Conservation (phyloP, 92 coral and sea anemone species). For the Heteractis magnifica region DNA sequence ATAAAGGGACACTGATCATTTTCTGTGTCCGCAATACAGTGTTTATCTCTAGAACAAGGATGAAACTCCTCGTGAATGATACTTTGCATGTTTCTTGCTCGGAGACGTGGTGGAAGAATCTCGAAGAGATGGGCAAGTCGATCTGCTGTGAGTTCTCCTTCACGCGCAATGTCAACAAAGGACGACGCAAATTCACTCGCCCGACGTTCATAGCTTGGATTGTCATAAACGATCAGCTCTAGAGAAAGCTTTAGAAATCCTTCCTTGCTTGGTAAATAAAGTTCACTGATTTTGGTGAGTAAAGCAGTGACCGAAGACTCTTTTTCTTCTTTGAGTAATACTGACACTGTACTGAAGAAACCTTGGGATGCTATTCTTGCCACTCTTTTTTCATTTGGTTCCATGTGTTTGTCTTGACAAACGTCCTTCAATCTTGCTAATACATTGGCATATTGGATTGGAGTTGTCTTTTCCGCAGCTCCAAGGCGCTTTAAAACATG, state of each 20-base stretch:
- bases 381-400: slow-evolving; percentile 78
- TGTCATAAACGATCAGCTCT: slow-evolving; percentile 85
- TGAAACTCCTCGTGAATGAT: slow-evolving; percentile 77
- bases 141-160: slow-evolving; percentile 90
- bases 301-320: slow-evolving; percentile 58
- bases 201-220: slow-evolving; percentile 87
- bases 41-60: slow-evolving; percentile 81
- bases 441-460: slow-evolving; percentile 75
- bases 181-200: slow-evolving; percentile 88
- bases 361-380: slow-evolving; percentile 83
- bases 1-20: slow-evolving; percentile 63
- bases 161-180: slow-evolving; percentile 88
- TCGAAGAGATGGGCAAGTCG: slow-evolving; percentile 79
- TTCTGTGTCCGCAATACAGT: slow-evolving; percentile 65
- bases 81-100: slow-evolving; percentile 81
- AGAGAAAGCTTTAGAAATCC: slow-evolving; percentile 81
- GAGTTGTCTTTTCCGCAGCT: slow-evolving; percentile 87
- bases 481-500: slow-evolving; percentile 91
- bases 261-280: slow-evolving; percentile 86
- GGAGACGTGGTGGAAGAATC: slow-evolving; percentile 78
- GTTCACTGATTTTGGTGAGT: slow-evolving; percentile 59
- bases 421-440: slow-evolving; percentile 77
- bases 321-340: slow-evolving; percentile 68
- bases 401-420: slow-evolving; percentile 80
- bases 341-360: slow-evolving; percentile 76